Conservation (phyloP, 2,113 vertebrate genomes). For the Thamnaconus septentrionalis region DNA sequence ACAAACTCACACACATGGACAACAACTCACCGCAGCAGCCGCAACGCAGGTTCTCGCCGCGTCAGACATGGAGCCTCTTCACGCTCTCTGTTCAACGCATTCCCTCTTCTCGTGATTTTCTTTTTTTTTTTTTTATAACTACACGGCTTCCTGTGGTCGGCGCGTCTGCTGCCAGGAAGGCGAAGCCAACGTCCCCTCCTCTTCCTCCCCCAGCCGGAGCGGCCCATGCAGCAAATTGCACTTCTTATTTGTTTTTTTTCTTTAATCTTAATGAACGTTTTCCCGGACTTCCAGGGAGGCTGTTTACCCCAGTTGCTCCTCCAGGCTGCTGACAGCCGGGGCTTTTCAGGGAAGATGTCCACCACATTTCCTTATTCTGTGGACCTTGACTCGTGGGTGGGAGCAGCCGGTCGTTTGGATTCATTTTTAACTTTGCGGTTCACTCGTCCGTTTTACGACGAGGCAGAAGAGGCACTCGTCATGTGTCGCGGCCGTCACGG, state of each 20-base stretch:
- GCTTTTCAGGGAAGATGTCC: background rate
- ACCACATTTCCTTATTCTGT: conserved; percentile 28
- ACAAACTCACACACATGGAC: conserved; percentile 14
- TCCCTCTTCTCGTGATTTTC: background rate
- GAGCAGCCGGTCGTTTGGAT: conserved; percentile 11
- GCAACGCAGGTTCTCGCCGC: conserved; percentile 33
- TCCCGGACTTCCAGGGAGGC: conserved; percentile 62
- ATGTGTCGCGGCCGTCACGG: background rate
- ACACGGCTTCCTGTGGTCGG: conserved; percentile 13
- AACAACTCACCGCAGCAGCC: conserved; percentile 57
- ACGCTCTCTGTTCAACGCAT: background rate
- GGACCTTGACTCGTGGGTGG: conserved; percentile 60
- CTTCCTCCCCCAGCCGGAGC: conserved; percentile 44
- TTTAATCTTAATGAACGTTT: conserved; percentile 69
- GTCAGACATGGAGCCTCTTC: conserved; percentile 27
- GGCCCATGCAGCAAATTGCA: conserved; percentile 24
- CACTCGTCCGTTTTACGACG: conserved; percentile 4
- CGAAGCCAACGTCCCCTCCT: conserved; percentile 40
- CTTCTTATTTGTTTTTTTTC: background rate
- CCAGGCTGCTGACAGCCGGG: background rate
- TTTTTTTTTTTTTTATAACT: conserved; percentile 12
- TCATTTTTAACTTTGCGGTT: conserved; percentile 47
- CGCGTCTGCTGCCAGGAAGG: conserved; percentile 5
- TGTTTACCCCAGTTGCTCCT: conserved; percentile 1
- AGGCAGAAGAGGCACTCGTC: background rate